These are phyloP conservation scores for Cavia porcellus DNA, from an alignment of 2,113 vertebrate species.

Conservation along the genomic window DNA sequence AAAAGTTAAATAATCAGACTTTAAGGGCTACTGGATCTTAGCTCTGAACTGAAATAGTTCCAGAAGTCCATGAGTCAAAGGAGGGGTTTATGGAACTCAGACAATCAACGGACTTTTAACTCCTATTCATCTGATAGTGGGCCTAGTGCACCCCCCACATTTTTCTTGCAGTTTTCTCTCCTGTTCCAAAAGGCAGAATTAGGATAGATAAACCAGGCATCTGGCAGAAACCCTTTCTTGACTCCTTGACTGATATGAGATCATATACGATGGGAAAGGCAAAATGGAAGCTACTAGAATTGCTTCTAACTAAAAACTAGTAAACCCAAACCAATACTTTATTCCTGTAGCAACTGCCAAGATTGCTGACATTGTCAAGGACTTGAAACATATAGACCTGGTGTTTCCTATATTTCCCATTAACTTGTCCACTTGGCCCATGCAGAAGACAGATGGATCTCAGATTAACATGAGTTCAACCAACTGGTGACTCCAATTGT, in stretches of 20 bases:
- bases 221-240: neutral
- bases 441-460: neutral
- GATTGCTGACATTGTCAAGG: neutral
- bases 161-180: neutral
- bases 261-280: neutral
- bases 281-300: neutral
- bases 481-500: neutral
- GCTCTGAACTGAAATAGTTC: neutral
- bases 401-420: neutral
- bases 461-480: neutral
- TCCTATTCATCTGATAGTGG: neutral
- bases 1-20: neutral
- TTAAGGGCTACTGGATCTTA: no score
- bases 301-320: neutral
- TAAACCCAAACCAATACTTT: neutral
- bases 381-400: neutral
- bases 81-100: neutral
- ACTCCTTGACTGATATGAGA: neutral
- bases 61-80: neutral
- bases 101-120: neutral
- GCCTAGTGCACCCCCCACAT: neutral
- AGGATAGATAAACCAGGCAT: neutral
- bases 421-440: neutral
- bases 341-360: neutral
- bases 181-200: neutral